Evolutionary conservation across 2,797 vertebrate species (phyloP), one percentile per base, ranked within the genome.

Genomic region (Cynodonichthys magdalenae): DNA sequence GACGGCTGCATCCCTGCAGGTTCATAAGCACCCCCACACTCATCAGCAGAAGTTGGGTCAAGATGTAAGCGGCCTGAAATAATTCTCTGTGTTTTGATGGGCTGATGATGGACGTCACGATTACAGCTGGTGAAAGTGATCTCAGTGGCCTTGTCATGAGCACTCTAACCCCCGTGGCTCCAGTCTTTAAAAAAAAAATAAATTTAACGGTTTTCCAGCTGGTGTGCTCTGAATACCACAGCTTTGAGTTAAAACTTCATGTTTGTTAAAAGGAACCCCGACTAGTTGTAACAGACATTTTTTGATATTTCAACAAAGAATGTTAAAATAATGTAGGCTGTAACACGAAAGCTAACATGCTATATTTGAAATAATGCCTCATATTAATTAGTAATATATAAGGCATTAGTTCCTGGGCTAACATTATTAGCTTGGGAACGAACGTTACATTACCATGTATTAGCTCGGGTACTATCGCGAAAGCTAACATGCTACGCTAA

Each of bases 71-170:
- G 69, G 59, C 52, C 53, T 31, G 75, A 69, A 77, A 87, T 73
- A 86, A 77, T 86, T 79, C 70, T 58, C 77, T 52, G 20, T 79
- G 79, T 83, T 89, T 89, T 88, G 82, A 91, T 79, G 84, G 85
- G 71, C 57, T 19, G 63, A 57, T 87, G 84, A 92, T 82, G 31
- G 68, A 89, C 82, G 78, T 19, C 68, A 69, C 80, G 41, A 81
- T 90, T 89, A 86, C 49, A 45, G 77, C 34, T 53, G 60, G 71
- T 66, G n/a, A 62, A 68, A 59, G 50, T 18, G 77, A 70, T 79
- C 82, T 71, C 84, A 6, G 53, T 68, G 81, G 87, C 78, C 78
- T 85, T 66, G 64, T 85, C 64, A 61, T 15, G 74, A 81, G 77
- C 61, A 59, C 74, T 59, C 28, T 79, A 64, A 87, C 84, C 86